A percentile compares a stretch with the other conserved stretches of the same genome.
phyloP scores from a whole-genome alignment of 2,888 invertebrate genomes.

The Drosophila fungiperda region DNA sequence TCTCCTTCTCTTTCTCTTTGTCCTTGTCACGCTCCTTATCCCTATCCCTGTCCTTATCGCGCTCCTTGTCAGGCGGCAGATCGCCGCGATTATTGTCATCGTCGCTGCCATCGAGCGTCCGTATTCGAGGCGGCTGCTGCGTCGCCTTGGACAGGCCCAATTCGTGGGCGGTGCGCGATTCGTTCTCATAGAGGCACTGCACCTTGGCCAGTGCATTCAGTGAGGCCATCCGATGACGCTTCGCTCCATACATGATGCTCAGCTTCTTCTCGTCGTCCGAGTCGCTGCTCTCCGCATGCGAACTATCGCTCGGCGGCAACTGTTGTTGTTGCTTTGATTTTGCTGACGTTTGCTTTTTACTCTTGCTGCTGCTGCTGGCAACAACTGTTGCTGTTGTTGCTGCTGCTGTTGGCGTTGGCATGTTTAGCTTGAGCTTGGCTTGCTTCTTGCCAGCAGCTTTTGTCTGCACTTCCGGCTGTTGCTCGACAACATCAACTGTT shows the following conservation, averaged over 20 bases:
- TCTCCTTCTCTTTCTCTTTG: conserved; percentile 24
- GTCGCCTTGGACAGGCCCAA: conserved; percentile 86
- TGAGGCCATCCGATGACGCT: conserved; percentile 94
- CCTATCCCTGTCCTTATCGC: conserved; percentile 30
- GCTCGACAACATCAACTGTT: background rate
- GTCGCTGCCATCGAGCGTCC: conserved; percentile 84
- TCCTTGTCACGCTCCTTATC: conserved; percentile 14
- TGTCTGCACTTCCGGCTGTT: background rate
- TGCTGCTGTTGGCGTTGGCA: conserved; percentile 15
- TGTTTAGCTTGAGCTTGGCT: conserved; percentile 31
- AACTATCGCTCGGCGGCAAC: conserved; percentile 48
- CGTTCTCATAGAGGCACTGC: conserved; percentile 95
- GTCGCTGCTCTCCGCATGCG: conserved; percentile 67
- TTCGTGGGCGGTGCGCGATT: conserved; percentile 90
- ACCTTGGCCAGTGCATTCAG: conserved; percentile 95
- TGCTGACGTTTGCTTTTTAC: conserved; percentile 17
- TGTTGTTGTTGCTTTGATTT: conserved; percentile 27
- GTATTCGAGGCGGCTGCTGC: conserved; percentile 85
- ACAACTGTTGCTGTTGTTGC: background rate
- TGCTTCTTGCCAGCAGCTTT: conserved; percentile 36
- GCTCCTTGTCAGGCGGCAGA: conserved; percentile 23
- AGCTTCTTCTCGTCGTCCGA: conserved; percentile 83
- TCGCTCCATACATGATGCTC: conserved; percentile 87
- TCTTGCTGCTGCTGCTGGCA: conserved; percentile 15
- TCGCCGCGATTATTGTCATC: conserved; percentile 85